phyloP scores from a whole-genome alignment of 2,113 vertebrate species.

The Empidonax alnorum region DNA sequence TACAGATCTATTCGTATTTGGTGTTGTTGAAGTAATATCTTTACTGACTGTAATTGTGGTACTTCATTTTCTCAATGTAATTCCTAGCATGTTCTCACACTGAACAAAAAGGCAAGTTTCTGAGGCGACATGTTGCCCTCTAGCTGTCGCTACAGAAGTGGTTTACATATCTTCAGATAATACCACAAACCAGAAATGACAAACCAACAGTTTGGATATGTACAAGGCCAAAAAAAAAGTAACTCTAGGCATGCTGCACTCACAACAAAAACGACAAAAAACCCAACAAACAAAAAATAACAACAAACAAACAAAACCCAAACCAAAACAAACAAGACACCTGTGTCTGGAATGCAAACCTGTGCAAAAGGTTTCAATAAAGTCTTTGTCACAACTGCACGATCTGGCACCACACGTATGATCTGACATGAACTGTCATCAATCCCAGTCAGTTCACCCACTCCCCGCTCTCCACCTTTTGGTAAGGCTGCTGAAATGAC shows the following conservation, averaged over 20 bases:
- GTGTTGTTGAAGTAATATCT: neutral
- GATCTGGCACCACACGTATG: neutral
- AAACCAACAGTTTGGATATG: fast-evolving
- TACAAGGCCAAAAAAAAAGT: neutral
- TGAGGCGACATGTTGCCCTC: constrained; percentile 15
- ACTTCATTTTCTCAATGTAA: neutral
- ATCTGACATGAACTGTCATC: neutral
- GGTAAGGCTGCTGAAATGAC: neutral
- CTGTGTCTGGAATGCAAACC: neutral
- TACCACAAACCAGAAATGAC: neutral
- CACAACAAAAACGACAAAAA: neutral
- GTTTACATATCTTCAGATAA: neutral
- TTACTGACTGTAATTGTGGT: neutral
- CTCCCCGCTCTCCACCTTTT: neutral
- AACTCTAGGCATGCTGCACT: neutral
- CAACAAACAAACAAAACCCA: neutral
- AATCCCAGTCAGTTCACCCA: neutral
- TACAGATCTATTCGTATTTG: neutral
- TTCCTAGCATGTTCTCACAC: neutral
- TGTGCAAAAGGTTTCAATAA: neutral
- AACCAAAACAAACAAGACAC: neutral
- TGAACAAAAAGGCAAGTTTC: neutral
- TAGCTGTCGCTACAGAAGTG: neutral
- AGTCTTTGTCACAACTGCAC: neutral
- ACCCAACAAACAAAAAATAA: neutral